These are phyloP conservation scores for Scaptomyza flava DNA, from an alignment of 2,888 invertebrate genomes.

Conservation along the genomic window DNA sequence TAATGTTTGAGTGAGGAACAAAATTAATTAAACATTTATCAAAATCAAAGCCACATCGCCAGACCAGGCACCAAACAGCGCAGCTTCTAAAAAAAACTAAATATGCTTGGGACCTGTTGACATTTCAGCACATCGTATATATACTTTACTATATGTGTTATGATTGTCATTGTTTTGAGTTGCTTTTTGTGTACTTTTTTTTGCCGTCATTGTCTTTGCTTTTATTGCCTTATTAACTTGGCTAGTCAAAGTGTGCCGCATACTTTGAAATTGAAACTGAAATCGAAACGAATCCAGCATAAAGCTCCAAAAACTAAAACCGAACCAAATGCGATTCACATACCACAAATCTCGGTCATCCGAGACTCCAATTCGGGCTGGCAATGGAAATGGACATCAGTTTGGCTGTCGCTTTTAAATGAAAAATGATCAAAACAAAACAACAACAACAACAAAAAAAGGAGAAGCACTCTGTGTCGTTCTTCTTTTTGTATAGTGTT, in stretches of 20 bases:
- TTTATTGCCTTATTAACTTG: slow-evolving; percentile 49
- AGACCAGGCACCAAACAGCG: slow-evolving; percentile 27
- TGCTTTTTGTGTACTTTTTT: slow-evolving; percentile 25
- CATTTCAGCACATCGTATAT: slow-evolving; percentile 58
- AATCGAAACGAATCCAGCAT: slow-evolving; percentile 69
- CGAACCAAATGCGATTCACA: slow-evolving; percentile 56
- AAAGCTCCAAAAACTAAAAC: slow-evolving; percentile 23
- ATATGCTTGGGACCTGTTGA: slow-evolving; percentile 52
- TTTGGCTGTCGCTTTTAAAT: slow-evolving; percentile 76
- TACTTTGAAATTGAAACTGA: slow-evolving; percentile 45
- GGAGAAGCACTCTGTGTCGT: slow-evolving; percentile 74
- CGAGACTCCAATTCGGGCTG: slow-evolving; percentile 43
- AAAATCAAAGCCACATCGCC: slow-evolving; percentile 73
- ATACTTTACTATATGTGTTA: slow-evolving; percentile 25
- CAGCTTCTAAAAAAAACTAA: slow-evolving; percentile 24
- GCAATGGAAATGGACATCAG: slow-evolving; percentile 80
- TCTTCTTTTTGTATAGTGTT: slow-evolving; percentile 60
- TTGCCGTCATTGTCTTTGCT: slow-evolving; percentile 46
- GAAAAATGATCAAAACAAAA: slow-evolving; percentile 70
- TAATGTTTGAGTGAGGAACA: slow-evolving; percentile 68
- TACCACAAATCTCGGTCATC: slow-evolving; percentile 66
- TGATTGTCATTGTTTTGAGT: slow-evolving; percentile 60
- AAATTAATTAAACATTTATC: slow-evolving; percentile 82
- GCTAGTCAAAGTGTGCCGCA: slow-evolving; percentile 56
- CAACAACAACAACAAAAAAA: slow-evolving; percentile 10